Conservation (phyloP, 1,140 invertebrate species). For the Euwallacea similis region DNA sequence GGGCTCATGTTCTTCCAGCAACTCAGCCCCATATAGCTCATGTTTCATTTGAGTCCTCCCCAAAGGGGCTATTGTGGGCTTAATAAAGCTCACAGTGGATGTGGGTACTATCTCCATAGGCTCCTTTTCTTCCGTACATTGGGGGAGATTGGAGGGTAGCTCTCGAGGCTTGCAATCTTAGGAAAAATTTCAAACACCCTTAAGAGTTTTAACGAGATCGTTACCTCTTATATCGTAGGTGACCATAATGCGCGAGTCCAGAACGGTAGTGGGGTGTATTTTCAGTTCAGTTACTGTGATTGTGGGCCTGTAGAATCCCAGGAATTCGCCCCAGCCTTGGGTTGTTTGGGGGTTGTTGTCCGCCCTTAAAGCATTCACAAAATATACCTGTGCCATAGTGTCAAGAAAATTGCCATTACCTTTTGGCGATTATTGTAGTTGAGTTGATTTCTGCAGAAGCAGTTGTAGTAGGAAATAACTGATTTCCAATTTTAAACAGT, state of each 20-base stretch:
- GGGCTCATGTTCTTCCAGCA: too few species aligned
- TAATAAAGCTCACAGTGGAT: background rate
- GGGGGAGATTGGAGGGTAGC: slow-evolving; percentile 14
- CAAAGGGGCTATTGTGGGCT: too few species aligned
- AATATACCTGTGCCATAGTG: too few species aligned
- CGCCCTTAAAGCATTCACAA: background rate
- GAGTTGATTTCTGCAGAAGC: too few species aligned
- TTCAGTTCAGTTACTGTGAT: slow-evolving; percentile 45
- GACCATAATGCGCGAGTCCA: slow-evolving; percentile 46
- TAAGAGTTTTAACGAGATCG: background rate
- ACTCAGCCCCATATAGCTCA: too few species aligned
- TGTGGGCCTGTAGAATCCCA: slow-evolving; percentile 47
- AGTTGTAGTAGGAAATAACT: too few species aligned
- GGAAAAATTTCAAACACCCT: slow-evolving; percentile 1
- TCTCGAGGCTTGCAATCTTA: slow-evolving; percentile 27
- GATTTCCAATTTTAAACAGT: background rate
- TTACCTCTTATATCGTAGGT: slow-evolving; percentile 49
- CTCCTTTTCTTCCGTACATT: slow-evolving; percentile 22
- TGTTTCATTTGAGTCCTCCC: too few species aligned
- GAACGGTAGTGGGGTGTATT: slow-evolving; percentile 44
- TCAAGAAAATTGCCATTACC: too few species aligned
- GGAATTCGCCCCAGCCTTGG: slow-evolving; percentile 50
- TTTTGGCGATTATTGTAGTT: too few species aligned
- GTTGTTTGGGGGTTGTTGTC: slow-evolving; percentile 1
- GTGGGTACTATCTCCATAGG: slow-evolving; percentile 12